These are phyloP conservation scores for Cydia splendana DNA, from an alignment of 1,140 invertebrate genomes.

Conservation along the genomic window DNA sequence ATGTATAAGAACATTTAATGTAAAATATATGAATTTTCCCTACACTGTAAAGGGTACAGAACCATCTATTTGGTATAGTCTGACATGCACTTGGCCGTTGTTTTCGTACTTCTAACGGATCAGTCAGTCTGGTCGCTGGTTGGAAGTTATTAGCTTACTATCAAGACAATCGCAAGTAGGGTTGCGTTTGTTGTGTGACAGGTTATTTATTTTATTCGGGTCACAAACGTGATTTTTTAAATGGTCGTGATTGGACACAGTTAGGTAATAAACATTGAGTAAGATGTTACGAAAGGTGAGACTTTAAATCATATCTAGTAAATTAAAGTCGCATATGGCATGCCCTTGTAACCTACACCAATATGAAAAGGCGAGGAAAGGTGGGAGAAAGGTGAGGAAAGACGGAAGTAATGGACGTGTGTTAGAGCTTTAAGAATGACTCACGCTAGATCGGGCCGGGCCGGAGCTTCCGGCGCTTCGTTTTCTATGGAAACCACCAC, in stretches of 20 bases:
- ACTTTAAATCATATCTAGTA: neutral
- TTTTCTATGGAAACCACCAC: too few relatives aligned
- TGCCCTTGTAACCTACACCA: neutral
- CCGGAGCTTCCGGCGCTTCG: too few relatives aligned
- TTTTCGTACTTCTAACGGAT: neutral
- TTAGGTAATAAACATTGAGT: neutral
- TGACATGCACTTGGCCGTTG: too few relatives aligned
- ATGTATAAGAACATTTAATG: too few relatives aligned
- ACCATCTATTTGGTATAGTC: too few relatives aligned
- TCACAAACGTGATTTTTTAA: conserved; percentile 40
- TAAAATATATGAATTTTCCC: too few relatives aligned
- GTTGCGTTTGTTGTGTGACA: conserved; percentile 53
- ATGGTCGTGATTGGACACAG: conserved; percentile 4
- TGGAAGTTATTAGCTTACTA: conserved; percentile 55
- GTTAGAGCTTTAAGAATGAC: too few relatives aligned
- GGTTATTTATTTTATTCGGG: conserved; percentile 57
- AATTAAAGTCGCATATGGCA: neutral
- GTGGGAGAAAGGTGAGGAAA: too few relatives aligned
- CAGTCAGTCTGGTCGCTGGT: neutral
- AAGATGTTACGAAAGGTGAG: neutral
- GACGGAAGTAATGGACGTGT: too few relatives aligned
- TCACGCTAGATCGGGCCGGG: too few relatives aligned
- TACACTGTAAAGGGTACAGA: too few relatives aligned
- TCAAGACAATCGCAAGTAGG: conserved; percentile 54
- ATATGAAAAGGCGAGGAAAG: too few relatives aligned